Evolutionary conservation across 2,113 vertebrate species (phyloP).

Genomic region (Helogale parvula): DNA sequence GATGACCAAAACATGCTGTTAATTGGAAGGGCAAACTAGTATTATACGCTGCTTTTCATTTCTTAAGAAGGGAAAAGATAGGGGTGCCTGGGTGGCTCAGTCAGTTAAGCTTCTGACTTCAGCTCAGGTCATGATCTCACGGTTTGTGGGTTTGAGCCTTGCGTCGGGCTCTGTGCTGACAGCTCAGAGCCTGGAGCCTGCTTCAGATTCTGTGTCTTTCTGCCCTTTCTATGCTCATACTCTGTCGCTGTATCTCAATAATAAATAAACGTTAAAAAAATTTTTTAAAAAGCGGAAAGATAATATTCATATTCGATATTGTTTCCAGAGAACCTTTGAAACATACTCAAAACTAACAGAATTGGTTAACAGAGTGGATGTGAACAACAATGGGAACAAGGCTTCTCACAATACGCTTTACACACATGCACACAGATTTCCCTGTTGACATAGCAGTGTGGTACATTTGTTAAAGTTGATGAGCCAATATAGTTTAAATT

Average conservation of each 20-base stretch:
- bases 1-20: background rate
- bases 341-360: background rate
- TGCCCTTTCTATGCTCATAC: too few species aligned
- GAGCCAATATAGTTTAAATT: background rate
- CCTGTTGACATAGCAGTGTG: background rate
- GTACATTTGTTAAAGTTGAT: background rate
- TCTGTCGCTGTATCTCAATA: too few species aligned
- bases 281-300: background rate
- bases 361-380: background rate
- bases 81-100: too few species aligned
- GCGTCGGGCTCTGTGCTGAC: too few species aligned
- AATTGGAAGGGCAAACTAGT: background rate
- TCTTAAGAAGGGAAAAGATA: background rate
- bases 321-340: background rate
- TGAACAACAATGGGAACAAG: background rate
- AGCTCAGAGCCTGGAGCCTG: too few species aligned
- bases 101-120: too few species aligned
- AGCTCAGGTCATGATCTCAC: too few species aligned
- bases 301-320: background rate
- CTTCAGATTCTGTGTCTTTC: too few species aligned
- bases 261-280: too few species aligned
- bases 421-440: background rate
- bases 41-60: background rate
- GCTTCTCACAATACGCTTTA: background rate
- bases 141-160: too few species aligned